A percentile compares a stretch with the other conserved stretches of the same genome.
These are phyloP conservation scores for Harpagoxenus sublaevis DNA, from an alignment of 2,888 invertebrate species.

Conservation along the genomic window DNA sequence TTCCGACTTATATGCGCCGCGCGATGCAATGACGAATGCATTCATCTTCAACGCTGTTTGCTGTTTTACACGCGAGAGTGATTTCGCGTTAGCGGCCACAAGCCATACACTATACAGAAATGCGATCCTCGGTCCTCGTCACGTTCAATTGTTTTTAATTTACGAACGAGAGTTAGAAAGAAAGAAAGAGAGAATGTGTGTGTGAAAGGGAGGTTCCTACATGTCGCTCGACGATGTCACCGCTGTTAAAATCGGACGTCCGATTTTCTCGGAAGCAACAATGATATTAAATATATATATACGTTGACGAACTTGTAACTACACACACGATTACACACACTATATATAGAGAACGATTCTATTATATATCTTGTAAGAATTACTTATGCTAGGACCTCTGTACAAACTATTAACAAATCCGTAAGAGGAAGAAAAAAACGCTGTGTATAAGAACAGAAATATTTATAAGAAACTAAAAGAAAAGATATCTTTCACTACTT, in stretches of 20 bases:
- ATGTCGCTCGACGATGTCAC: conserved; percentile 48
- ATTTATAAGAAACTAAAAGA: conserved; percentile 54
- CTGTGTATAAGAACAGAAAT: conserved; percentile 55
- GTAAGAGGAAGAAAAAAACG: conserved; percentile 20
- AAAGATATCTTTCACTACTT: conserved; percentile 57
- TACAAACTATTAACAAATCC: conserved; percentile 52
- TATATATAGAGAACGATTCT: conserved; percentile 53
- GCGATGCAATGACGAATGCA: not conserved
- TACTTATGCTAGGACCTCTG: conserved; percentile 52
- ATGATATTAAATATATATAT: conserved; percentile 28
- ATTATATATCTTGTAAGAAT: conserved; percentile 43
- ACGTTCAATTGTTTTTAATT: conserved; percentile 42
- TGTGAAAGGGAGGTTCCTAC: conserved; percentile 24
- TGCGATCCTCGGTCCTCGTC: conserved; percentile 33
- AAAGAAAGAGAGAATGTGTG: conserved; percentile 25
- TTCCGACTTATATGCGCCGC: conserved; percentile 7
- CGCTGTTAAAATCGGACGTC: conserved; percentile 37
- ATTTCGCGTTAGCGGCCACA: conserved; percentile 9
- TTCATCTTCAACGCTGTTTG: not conserved
- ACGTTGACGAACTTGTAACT: conserved; percentile 43
- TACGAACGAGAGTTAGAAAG: conserved; percentile 26
- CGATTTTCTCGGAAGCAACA: conserved; percentile 27
- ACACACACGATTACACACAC: conserved; percentile 30
- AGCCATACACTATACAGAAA: conserved; percentile 16
- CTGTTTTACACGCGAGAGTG: conserved; percentile 9